Conservation (phyloP, 2,888 invertebrate species). For the Epirrhoe tristata region DNA sequence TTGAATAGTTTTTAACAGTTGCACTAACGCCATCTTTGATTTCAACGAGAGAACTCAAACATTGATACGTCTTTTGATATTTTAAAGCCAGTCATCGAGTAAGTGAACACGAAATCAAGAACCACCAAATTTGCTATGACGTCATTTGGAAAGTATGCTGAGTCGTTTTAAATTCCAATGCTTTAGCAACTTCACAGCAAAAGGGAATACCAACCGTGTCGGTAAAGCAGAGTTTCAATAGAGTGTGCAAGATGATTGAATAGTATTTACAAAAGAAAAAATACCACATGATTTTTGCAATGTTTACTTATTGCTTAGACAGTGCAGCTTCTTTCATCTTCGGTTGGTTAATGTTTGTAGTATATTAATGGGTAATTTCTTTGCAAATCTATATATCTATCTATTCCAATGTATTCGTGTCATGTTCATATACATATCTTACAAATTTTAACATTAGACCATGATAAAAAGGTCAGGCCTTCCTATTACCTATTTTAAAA, state of each 20-base stretch:
- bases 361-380: neutral
- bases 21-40: slow-evolving; percentile 60
- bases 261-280: slow-evolving; percentile 9
- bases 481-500: too few relatives aligned
- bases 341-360: neutral
- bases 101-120: slow-evolving; percentile 51
- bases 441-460: too few relatives aligned
- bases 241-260: slow-evolving; percentile 10
- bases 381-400: neutral
- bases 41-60: slow-evolving; percentile 29
- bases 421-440: too few relatives aligned
- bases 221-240: slow-evolving; percentile 44
- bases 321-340: neutral
- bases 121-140: slow-evolving; percentile 73
- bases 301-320: neutral
- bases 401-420: too few relatives aligned
- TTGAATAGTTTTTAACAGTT: neutral
- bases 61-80: slow-evolving; percentile 7
- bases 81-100: slow-evolving; percentile 45
- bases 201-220: slow-evolving; percentile 44
- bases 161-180: slow-evolving; percentile 70
- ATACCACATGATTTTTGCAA: neutral
- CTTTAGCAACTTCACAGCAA: slow-evolving; percentile 46
- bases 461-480: too few relatives aligned
- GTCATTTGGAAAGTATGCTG: slow-evolving; percentile 78